These are phyloP conservation scores for Athrips mouffetella DNA, from an alignment of 2,888 invertebrate genomes.

Conservation along the genomic window DNA sequence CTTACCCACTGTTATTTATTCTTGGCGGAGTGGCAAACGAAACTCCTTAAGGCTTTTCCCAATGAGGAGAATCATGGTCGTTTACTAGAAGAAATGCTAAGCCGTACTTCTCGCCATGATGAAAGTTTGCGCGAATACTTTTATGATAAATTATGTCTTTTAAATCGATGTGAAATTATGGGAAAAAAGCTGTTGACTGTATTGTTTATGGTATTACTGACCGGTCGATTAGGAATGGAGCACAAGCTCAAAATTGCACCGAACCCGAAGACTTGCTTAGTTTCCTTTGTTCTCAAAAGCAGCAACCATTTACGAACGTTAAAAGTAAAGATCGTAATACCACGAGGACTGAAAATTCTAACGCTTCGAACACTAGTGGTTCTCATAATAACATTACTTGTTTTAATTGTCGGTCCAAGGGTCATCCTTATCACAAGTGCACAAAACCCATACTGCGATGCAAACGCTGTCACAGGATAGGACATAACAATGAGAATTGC, in stretches of 20 bases:
- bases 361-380: too few species aligned
- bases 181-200: slow-evolving; percentile 31
- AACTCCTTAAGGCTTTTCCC: slow-evolving; percentile 24
- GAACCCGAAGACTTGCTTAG: slow-evolving; percentile 25
- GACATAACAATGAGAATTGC: slow-evolving; percentile 13
- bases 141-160: slow-evolving; percentile 1
- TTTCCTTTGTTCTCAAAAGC: slow-evolving; percentile 18
- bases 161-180: too few species aligned
- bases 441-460: too few species aligned
- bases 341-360: too few species aligned
- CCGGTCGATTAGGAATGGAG: slow-evolving; percentile 20
- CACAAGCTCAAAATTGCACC: slow-evolving; percentile 21
- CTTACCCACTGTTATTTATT: too few species aligned
- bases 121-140: slow-evolving; percentile 23
- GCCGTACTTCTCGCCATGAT: slow-evolving; percentile 13
- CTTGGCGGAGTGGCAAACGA: slow-evolving; percentile 23
- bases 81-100: slow-evolving; percentile 24
- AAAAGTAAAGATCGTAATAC: too few species aligned
- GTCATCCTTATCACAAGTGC: too few species aligned
- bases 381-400: too few species aligned
- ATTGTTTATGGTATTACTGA: slow-evolving; percentile 25
- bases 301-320: not conserved
- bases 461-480: slow-evolving; percentile 16
- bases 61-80: slow-evolving; percentile 25
- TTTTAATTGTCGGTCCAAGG: too few species aligned